Evolutionary conservation across 2,113 vertebrate genomes (phyloP), one percentile per base, ranked within the genome.

Genomic region (Azemiops feae): DNA sequence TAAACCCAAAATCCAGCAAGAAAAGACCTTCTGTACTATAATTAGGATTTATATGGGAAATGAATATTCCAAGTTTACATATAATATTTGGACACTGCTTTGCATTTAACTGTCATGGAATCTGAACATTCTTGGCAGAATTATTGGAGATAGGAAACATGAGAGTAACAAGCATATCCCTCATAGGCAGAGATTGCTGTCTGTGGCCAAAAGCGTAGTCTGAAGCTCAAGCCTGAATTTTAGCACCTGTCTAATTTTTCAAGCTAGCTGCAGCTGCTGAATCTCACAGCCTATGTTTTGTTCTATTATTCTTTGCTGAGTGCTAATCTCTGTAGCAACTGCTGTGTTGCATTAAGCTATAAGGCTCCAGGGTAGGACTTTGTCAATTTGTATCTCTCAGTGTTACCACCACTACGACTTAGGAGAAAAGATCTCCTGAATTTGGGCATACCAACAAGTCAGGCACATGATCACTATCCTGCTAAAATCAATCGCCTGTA

Each of bases 381-480:
- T 92, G 93, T 92, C 94, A 95, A 95, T 93, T 94, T 93, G 94
- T 93, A 89, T 91, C 88, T 88, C 89, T 91, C 90, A 93, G 92
- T 55, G 3, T 54, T 92, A 39, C n/a, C 54, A 64, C 34, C 53
- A 94, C 55, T 45, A 94, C 43, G 9, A 47, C 25, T 25, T 89
- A 55, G 34, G 25, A 43, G 47, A 2, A 47, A 23, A 11, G 20
- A 25, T 89, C 94, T 95, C 93, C 90, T 90, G 43, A 87, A 0
- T 91, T 91, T 93, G 91, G 91, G 39, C 92, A 39, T 93, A 6
- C 0, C 91, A 93, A 60, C 88, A 91, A 57, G 93, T 95, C 92
- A 30, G 86, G 34, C 91, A 93, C 53, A 74, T 89, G 94, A 92
- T 69, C 20, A 85, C 89, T 96, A 47, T 89, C 45, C 20, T 96